These are phyloP conservation scores for Hepsetus odoe DNA, from an alignment of 2,113 vertebrate genomes.

Conservation along the genomic window DNA sequence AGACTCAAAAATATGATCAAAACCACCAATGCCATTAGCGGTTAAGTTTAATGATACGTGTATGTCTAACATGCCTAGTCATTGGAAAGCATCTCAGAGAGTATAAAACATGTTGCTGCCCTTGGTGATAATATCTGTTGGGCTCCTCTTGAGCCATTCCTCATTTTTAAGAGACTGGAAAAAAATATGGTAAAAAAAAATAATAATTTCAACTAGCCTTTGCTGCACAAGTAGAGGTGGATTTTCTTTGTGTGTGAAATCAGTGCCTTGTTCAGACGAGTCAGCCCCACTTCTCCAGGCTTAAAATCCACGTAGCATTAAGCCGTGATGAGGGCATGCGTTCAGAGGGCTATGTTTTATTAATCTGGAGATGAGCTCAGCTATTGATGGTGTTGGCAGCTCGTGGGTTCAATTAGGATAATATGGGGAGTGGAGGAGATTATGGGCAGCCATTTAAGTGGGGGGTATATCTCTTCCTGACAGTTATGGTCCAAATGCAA, in stretches of 20 bases:
- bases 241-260: slow-evolving; percentile 69
- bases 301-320: slow-evolving; percentile 78
- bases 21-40: slow-evolving; percentile 5
- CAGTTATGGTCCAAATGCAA: slow-evolving; percentile 79
- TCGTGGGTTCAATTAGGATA: slow-evolving; percentile 81
- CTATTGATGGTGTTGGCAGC: slow-evolving; percentile 74
- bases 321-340: slow-evolving; percentile 65
- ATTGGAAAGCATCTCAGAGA: slow-evolving; percentile 12
- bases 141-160: neutral
- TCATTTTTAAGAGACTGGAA: neutral
- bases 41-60: slow-evolving; percentile 29
- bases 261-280: slow-evolving; percentile 69
- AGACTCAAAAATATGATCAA: neutral
- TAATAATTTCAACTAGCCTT: neutral
- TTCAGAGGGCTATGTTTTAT: slow-evolving; percentile 77
- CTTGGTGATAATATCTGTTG: slow-evolving; percentile 19
- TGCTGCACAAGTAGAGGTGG: neutral
- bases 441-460: slow-evolving; percentile 75
- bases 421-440: slow-evolving; percentile 76
- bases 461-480: slow-evolving; percentile 77
- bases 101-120: slow-evolving; percentile 13
- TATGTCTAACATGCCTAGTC: slow-evolving; percentile 17
- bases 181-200: neutral
- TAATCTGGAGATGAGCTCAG: slow-evolving; percentile 80
- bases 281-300: slow-evolving; percentile 60